Evolutionary conservation across 1,140 invertebrate species (phyloP), one percentile per base, ranked within the genome.

Genomic region (Mizuhopecten yessoensis): DNA sequence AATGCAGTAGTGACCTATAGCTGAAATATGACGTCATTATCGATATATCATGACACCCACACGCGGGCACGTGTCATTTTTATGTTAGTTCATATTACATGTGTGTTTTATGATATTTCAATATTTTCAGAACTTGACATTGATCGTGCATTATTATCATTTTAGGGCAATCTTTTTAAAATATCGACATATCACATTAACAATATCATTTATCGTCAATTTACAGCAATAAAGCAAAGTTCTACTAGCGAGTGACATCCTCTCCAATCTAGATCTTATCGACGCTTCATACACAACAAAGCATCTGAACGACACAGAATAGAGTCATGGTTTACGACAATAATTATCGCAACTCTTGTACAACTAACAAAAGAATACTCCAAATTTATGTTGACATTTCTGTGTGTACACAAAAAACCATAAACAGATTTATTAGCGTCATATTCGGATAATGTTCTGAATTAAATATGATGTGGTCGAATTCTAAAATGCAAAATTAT

Each of bases 161-260:
- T 20, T 29, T 75, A 0, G 36, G 57, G 57, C 57, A 75, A 75
- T 75, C 57, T 75, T 29, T 75, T 7, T 75, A 75, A n/a, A 75
- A 75, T 75, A 75, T 75, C 57, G 57, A 75, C n/a, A 75, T 75
- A 29, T n/a, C 57, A 75, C 57, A 75, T 75, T 75, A 75, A 75
- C 57, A n/a, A 29, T 29, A 5, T 75, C 57, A 75, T 75, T 75
- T 75, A 75, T 75, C 57, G 57, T 75, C 57, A n/a, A 75, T 75
- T 75, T 75, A 75, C 17, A 75, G 17, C 17, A n/a, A 75, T 75
- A 75, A 75, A 75, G 57, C 57, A 75, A 75, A 75, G 23, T 75
- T 11, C 57, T 75, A 29, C 23, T 9, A 75, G 57, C 57, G n/a
- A n/a, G 20, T 75, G 57, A 75, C 57, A 75, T 75, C 57, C n/a